A percentile compares a stretch with the other conserved stretches of the same genome.
phyloP scores from a whole-genome alignment of 2,113 vertebrate species.

The Odocoileus hemionus region DNA sequence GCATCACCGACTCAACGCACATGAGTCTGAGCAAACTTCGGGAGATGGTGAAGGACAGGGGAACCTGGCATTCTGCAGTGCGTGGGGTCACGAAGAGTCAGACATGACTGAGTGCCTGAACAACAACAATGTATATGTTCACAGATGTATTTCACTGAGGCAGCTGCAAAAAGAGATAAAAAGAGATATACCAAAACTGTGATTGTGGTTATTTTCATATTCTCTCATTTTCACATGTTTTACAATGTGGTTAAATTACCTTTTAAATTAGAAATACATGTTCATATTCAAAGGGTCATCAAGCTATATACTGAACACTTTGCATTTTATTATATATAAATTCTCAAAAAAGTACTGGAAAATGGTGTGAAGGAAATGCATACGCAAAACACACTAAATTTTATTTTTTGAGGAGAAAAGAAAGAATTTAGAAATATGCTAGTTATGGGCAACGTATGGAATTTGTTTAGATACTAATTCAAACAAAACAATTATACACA shows the following conservation, averaged over 20 bases:
- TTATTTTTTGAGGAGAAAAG: neutral
- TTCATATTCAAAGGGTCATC: neutral
- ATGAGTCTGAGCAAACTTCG: neutral
- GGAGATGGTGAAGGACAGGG: neutral
- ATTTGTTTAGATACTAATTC: neutral
- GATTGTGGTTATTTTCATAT: neutral
- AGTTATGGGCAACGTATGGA: neutral
- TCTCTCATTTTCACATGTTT: neutral
- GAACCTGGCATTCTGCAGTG: neutral
- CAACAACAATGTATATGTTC: neutral
- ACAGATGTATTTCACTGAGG: neutral
- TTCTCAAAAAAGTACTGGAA: neutral
- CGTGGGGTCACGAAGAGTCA: fast-evolving
- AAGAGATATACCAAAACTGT: neutral
- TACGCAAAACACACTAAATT: neutral
- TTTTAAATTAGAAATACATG: neutral
- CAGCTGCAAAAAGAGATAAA: neutral
- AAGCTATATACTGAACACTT: neutral
- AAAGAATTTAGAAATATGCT: neutral
- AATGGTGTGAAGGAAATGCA: neutral
- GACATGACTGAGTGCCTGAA: neutral
- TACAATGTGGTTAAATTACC: neutral
- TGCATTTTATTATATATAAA: neutral
- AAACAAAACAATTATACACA: neutral
- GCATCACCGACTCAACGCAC: neutral